Evolutionary conservation across 1,140 invertebrate species (phyloP), one percentile per base, ranked within the genome.

Genomic region (Drosophila subpulchrella): DNA sequence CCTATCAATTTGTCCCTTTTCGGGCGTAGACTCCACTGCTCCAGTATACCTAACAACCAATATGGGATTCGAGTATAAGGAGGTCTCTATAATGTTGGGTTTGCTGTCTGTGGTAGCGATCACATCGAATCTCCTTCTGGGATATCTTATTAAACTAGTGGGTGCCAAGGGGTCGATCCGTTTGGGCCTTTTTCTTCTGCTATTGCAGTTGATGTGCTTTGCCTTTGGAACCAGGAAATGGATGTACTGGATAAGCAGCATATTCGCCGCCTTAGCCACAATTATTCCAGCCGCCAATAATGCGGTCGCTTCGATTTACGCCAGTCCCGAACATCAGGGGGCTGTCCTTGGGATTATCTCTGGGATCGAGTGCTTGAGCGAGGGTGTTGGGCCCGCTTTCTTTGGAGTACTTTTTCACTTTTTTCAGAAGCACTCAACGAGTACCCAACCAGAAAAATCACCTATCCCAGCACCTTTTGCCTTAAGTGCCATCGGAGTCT

Each of bases 241-340:
- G 97, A 98, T 99, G 96, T 99, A 99, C 97, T 99, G 99, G 99
- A 96, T 96, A 32, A 98, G 98, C 47, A 98, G 98, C 50, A 95
- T 98, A 70, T 94, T 99, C 54, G 98, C 98, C 36, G 97, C 98
- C 12, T 94, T 99, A 56, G 98, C 97, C 66, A 97, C 96, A 59
- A 96, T 99, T 75, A 98, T 98, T 0, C 99, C 99, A 94, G 98
- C 99, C 50, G 98, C 98, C n/a, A 99, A 99, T 84, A 99, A 97
- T 93, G 97, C 98, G 38, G 99, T 98, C 94, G 98, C 99, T 42
- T 99, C 98, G 7, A 97, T 98, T 78, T 98, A 99, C 93, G 98
- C 98, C 63, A 96, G 98, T 92, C 95, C 97, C 32, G 98, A 99
- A 92, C 96, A 98, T 90, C 99, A 99, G 94, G 99, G 98, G 62